Conservation (phyloP, 2,113 vertebrate genomes). For the Emydocephalus ijimae region DNA sequence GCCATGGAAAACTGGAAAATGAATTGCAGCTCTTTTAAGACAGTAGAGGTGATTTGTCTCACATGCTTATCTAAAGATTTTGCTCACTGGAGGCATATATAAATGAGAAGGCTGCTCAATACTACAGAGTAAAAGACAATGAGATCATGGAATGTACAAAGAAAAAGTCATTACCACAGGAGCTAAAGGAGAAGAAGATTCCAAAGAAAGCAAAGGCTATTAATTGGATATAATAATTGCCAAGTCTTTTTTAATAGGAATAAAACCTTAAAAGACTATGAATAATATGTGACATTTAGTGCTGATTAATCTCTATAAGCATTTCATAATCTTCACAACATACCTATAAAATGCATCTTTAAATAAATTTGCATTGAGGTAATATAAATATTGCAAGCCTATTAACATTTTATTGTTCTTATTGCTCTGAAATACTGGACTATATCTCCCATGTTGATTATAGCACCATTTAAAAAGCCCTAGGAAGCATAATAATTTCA, state of each 20-base stretch:
- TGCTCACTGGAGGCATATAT: not conserved
- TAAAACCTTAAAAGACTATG: not conserved
- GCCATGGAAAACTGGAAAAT: not conserved
- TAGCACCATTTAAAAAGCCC: constrained; percentile 53
- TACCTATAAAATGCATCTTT: not conserved
- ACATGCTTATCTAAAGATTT: not conserved
- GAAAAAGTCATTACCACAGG: not conserved
- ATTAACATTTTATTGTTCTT: not conserved
- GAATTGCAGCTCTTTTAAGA: constrained; percentile 1
- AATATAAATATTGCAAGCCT: not conserved
- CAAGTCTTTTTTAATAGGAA: not conserved
- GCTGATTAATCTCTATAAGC: not conserved
- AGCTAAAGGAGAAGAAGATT: not conserved
- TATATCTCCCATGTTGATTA: constrained; percentile 45
- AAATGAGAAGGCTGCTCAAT: not conserved
- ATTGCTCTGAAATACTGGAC: not conserved
- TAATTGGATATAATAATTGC: not conserved
- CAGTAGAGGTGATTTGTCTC: constrained; percentile 6
- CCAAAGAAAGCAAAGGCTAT: not conserved
- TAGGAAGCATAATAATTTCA: constrained; percentile 54
- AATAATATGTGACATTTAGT: not conserved
- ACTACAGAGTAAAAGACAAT: not conserved
- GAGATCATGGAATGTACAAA: not conserved
- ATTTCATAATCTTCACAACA: not conserved
- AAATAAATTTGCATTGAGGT: not conserved